Base-by-base conservation (phyloP, 2,113 vertebrate genomes). In the Tyto alba region DNA sequence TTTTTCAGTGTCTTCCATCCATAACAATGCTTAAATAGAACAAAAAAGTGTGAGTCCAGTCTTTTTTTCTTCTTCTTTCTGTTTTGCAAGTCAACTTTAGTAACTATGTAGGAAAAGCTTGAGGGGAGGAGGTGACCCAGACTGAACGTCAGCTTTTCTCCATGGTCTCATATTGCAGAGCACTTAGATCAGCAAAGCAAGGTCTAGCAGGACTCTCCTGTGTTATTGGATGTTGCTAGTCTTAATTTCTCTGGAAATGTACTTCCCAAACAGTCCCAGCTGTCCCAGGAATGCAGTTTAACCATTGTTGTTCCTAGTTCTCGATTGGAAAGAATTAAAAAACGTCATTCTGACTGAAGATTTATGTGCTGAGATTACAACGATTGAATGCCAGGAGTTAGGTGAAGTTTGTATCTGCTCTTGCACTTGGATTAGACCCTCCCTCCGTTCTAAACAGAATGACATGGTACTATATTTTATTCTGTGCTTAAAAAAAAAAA, bases 251-350 rank as follows among this genome's bases (percentile, higher is more conserved):
- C 80, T 95, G 66, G 76, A 89, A 87, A 62, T 78, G 38, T 53
- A 62, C 53, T 95, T 94, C 53, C 72, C 92, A 41, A 95, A 55
- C 86, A 93, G 83, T 84, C 80, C 76, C 88, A 95, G 89, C 96
- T 97, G 95, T 95, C 83, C 62, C 69, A 87, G 84, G 96, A 96
- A 96, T 96, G 94, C 48, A 74, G 40, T 92, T 95, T 81, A 96
- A 60, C 88, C 34, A 27, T 94, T 89, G 64, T 74, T 83, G 60
- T 85, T 95, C 53, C 1, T 72, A 87, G 53, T 66, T 92, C 73
- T 72, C 3, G 0, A 50, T 90, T 89, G 88, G 43, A 93, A 92
- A 72, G 79, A 90, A 92, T 96, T 78, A 81, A 85, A 94, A 94
- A 85, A 69, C 63, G 63, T 77, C 45, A 76, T 93, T 95, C 62